phyloP scores from a whole-genome alignment of 2,797 vertebrate species.

The Eulemur rubriventer region DNA sequence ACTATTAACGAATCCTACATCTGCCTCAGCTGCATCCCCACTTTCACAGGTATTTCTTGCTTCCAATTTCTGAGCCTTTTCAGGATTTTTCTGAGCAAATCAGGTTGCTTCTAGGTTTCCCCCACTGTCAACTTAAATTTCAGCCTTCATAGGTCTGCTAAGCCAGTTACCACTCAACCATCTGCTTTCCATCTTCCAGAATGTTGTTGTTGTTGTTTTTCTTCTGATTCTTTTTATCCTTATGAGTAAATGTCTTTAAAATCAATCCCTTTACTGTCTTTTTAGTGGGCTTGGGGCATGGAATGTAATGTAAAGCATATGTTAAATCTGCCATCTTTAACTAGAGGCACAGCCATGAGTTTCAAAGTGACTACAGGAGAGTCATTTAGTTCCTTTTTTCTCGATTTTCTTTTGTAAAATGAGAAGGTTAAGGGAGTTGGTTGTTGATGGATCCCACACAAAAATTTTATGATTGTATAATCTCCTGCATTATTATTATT shows the following conservation, averaged over 20 bases:
- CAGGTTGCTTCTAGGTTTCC: slow-evolving; percentile 7
- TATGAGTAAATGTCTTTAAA: slow-evolving; percentile 63
- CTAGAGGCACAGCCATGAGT: slow-evolving; percentile 57
- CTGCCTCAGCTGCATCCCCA: background rate
- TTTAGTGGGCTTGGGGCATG: slow-evolving; percentile 56
- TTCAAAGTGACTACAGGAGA: slow-evolving; percentile 61
- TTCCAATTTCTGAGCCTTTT: background rate
- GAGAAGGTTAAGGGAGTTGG: slow-evolving; percentile 14
- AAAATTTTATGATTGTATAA: slow-evolving; percentile 35
- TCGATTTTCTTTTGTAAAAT: slow-evolving; percentile 63
- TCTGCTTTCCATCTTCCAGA: slow-evolving; percentile 66
- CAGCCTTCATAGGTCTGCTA: background rate
- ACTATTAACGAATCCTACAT: background rate
- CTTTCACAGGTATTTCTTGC: background rate
- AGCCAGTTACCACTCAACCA: slow-evolving; percentile 24
- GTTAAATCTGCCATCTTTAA: slow-evolving; percentile 63
- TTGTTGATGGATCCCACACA: background rate
- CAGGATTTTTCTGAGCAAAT: background rate
- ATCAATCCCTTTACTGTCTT: slow-evolving; percentile 68
- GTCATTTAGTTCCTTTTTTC: slow-evolving; percentile 44
- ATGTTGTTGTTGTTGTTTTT: slow-evolving; percentile 69
- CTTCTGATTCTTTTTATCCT: slow-evolving; percentile 55
- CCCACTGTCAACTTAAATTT: slow-evolving; percentile 48
- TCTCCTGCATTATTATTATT: slow-evolving; percentile 46
- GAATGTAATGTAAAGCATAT: slow-evolving; percentile 65